Evolutionary conservation across 1,140 invertebrate genomes (phyloP).

Genomic region (Leguminivora glycinivorella): DNA sequence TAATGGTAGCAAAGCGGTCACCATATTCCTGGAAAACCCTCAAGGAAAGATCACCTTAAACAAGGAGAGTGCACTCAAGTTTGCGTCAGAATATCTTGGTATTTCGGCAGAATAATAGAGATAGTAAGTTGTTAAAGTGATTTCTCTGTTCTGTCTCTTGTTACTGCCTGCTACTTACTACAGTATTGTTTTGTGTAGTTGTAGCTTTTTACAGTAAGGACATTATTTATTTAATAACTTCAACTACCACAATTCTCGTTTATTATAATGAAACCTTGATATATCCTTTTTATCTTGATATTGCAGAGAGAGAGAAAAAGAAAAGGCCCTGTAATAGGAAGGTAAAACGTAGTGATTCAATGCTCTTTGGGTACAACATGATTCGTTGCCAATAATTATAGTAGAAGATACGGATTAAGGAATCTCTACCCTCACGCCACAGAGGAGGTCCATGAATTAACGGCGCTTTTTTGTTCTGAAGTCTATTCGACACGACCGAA

Average conservation of each 20-base stretch:
- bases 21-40: conserved; percentile 89
- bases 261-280: background rate
- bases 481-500: too few species aligned
- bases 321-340: too few species aligned
- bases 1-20: conserved; percentile 78
- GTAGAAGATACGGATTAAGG: too few species aligned
- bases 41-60: conserved; percentile 65
- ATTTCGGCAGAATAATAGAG: conserved; percentile 45
- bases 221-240: conserved; percentile 24
- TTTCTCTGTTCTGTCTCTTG: background rate
- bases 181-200: conserved; percentile 27
- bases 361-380: too few species aligned
- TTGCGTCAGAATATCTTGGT: conserved; percentile 51
- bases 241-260: background rate
- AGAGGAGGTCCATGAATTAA: too few species aligned
- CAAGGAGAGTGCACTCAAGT: conserved; percentile 50
- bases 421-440: too few species aligned
- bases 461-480: too few species aligned
- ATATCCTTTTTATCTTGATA: too few species aligned
- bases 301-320: too few species aligned
- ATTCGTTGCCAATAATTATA: too few species aligned
- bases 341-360: too few species aligned
- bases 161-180: conserved; percentile 17
- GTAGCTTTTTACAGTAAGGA: conserved; percentile 23
- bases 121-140: conserved; percentile 36